These are phyloP conservation scores for Antechinus stuartii DNA, from an alignment of 2,113 vertebrate genomes.

Conservation along the genomic window DNA sequence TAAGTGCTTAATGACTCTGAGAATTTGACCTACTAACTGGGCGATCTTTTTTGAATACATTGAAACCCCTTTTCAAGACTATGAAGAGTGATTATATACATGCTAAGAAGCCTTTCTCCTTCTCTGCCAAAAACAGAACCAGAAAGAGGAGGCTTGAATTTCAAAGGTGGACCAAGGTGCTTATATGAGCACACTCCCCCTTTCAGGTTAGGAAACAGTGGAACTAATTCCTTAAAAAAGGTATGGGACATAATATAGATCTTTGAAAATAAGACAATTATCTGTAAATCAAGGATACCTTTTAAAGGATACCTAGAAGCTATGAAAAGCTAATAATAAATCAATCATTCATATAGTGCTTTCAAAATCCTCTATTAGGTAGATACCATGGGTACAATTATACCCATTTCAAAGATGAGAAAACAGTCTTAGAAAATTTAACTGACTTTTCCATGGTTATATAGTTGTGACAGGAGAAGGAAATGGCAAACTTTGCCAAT, in stretches of 20 bases:
- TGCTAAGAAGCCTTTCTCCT: neutral
- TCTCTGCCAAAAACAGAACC: neutral
- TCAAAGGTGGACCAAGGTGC: neutral
- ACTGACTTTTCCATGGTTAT: neutral
- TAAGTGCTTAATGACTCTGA: neutral
- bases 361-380: neutral
- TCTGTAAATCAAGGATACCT: neutral
- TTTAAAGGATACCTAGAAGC: neutral
- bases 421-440: neutral
- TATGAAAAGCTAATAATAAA: neutral
- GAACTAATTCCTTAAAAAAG: constrained; percentile 1
- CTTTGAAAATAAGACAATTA: neutral
- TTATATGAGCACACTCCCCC: neutral
- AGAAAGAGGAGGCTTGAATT: neutral
- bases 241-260: neutral
- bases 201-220: neutral
- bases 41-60: neutral
- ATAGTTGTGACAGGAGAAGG: neutral
- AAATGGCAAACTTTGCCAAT: neutral
- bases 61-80: neutral
- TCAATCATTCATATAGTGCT: neutral
- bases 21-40: neutral
- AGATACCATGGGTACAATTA: neutral
- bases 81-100: neutral
- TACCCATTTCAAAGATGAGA: neutral